Evolutionary conservation across 2,888 invertebrate genomes (phyloP).

Genomic region (Minunthozetes semirufus): DNA sequence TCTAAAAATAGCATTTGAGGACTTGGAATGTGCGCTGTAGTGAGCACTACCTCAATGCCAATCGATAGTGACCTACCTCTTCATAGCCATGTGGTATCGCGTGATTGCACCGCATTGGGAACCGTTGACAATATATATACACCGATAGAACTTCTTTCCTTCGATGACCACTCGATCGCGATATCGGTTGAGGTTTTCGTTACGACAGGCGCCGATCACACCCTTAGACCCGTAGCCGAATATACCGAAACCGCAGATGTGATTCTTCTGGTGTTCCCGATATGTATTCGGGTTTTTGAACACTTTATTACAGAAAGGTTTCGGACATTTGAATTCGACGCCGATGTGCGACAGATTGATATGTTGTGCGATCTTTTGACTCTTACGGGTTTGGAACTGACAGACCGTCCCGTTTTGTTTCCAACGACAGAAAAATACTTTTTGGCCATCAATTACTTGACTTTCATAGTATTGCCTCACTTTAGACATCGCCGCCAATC

Average conservation of each 20-base stretch:
- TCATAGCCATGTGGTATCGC: slow-evolving; percentile 25
- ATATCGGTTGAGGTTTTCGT: slow-evolving; percentile 22
- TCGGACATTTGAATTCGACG: slow-evolving; percentile 7
- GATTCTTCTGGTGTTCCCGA: slow-evolving; percentile 24
- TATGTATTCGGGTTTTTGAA: slow-evolving; percentile 20
- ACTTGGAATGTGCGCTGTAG: too few species aligned
- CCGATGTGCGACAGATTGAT: slow-evolving; percentile 25
- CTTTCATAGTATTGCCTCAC: slow-evolving; percentile 14
- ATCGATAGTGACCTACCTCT: neutral
- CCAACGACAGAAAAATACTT: neutral
- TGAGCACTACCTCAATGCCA: too few species aligned
- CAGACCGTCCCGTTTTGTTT: neutral
- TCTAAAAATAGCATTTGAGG: neutral
- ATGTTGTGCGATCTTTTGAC: slow-evolving; percentile 22
- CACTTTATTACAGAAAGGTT: slow-evolving; percentile 22
- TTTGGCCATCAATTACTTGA: neutral
- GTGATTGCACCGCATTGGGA: neutral
- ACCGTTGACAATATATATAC: neutral
- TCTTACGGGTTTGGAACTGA: slow-evolving; percentile 6
- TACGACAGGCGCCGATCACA: slow-evolving; percentile 29
- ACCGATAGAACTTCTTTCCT: slow-evolving; percentile 7
- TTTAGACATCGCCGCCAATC: slow-evolving; percentile 13
- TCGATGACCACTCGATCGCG: slow-evolving; percentile 10
- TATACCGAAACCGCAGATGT: slow-evolving; percentile 22
- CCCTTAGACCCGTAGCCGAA: slow-evolving; percentile 23